Percentiles rank a stretch among this genome's conserved stretches.
Evolutionary conservation across 2,888 invertebrate genomes (phyloP).

Genomic region (Agrotis segetum): DNA sequence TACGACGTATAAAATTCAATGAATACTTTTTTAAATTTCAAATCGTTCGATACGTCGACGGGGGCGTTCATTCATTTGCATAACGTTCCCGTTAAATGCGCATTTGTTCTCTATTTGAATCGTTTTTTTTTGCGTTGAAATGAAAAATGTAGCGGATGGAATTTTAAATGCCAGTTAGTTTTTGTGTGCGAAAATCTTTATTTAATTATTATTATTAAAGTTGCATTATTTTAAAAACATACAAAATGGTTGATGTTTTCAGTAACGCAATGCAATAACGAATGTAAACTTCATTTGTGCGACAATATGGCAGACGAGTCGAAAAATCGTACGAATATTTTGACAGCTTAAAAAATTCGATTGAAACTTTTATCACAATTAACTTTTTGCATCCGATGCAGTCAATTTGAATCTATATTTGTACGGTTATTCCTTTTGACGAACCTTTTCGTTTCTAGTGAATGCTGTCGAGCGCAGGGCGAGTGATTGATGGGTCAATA

Average conservation of each 20-base stretch:
- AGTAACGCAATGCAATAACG: neutral
- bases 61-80: slow-evolving; percentile 56
- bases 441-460: slow-evolving; percentile 15
- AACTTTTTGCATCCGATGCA: slow-evolving; percentile 23
- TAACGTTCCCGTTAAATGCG: slow-evolving; percentile 59
- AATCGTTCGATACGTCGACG: slow-evolving; percentile 65
- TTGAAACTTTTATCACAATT: slow-evolving; percentile 28
- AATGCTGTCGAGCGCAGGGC: slow-evolving; percentile 20
- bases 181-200: slow-evolving; percentile 15
- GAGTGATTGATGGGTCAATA: slow-evolving; percentile 24
- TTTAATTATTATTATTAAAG: slow-evolving; percentile 39
- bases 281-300: slow-evolving; percentile 12
- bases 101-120: slow-evolving; percentile 62
- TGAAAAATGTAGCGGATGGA: slow-evolving; percentile 37
- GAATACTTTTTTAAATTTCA: slow-evolving; percentile 70
- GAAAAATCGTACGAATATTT: slow-evolving; percentile 8
- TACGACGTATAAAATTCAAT: slow-evolving; percentile 66
- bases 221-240: slow-evolving; percentile 12
- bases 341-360: slow-evolving; percentile 1
- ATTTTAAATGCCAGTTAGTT: slow-evolving; percentile 34
- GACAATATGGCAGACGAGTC: neutral
- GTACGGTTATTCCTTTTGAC: slow-evolving; percentile 14
- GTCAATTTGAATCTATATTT: slow-evolving; percentile 25
- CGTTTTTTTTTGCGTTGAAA: slow-evolving; percentile 28
- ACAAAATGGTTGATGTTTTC: slow-evolving; percentile 13